Base-by-base conservation (phyloP, 2,113 vertebrate genomes). In the Neotragus moschatus region DNA sequence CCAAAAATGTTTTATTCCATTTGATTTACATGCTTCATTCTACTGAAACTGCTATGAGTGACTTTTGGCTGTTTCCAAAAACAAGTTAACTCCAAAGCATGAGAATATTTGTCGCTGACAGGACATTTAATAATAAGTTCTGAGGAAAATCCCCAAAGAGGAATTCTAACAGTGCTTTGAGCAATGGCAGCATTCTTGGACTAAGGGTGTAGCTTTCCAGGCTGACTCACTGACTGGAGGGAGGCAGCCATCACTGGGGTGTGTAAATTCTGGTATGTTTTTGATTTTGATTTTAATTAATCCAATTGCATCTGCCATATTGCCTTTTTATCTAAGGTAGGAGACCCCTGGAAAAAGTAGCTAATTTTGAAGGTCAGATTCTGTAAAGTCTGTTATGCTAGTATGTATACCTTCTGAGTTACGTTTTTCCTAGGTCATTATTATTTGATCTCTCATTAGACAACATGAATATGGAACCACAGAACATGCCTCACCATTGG, bases 31-130 rank as follows among this genome's bases (percentile, higher is more conserved):
- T 2, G 28, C 19, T n/a, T 82, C 86, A 36, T 93, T 97, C 56
- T 89, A 25, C 39, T 91, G 87, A 92, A 77, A 60, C 88, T 43
- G 12, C 61, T 93, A n/a, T 53, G 58, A 96, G 84, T 88, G 95
- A 96, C 96, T 81, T 91, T 95, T 86, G 91, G 53, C 81, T 88
- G 25, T 97, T 96, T 88, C 55, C 55, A 80, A 86, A 88, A 96
- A 36, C 39, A 82, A 84, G 66, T 30, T 7, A 70, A 55, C 61
- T 53, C 25, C 81, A 28, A 33, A 87, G 45, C 81, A 66, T 79
- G 47, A 96, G 51, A 84, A 36, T 28, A 7, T 12, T 33, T 13
- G 1, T 87, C 45, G 12, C 13, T 89, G 94, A 90, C 45, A 49
- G 21, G 73, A 79, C n/a, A 0, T 66, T 90, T 84, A 86, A 49